Evolutionary conservation across 2,113 vertebrate species (phyloP).

Genomic region (Xenus cinereus): DNA sequence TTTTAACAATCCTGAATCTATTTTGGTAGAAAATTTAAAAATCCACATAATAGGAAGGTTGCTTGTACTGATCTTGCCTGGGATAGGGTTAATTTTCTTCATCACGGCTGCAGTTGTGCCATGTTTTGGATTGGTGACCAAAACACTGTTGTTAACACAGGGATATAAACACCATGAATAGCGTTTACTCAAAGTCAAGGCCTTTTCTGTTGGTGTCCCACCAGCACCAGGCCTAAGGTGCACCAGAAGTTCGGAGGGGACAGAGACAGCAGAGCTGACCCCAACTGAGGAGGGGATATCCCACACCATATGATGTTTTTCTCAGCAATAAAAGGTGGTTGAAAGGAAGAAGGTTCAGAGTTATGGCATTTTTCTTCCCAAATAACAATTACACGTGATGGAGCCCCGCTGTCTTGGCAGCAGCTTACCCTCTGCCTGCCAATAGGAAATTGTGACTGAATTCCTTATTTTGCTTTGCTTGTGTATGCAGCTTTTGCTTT

Average conservation of each 20-base stretch:
- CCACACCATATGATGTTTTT: not conserved
- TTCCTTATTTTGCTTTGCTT: not conserved
- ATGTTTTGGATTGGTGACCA: not conserved
- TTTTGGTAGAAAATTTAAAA: not conserved
- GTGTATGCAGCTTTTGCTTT: not conserved
- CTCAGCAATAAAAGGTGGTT: not conserved
- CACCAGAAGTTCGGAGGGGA: not conserved
- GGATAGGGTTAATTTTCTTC: not conserved
- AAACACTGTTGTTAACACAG: not conserved
- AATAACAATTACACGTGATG: accelerated
- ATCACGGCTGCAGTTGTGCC: not conserved
- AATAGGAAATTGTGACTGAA: not conserved
- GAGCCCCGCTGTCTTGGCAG: not conserved
- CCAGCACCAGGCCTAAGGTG: accelerated
- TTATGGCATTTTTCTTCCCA: not conserved
- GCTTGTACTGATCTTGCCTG: not conserved
- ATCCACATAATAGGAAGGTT: not conserved
- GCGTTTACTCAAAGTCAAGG: not conserved
- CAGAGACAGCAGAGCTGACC: accelerated
- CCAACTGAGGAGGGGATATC: not conserved
- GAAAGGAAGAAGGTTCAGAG: not conserved
- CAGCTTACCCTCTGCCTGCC: not conserved
- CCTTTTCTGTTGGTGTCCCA: not conserved
- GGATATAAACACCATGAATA: not conserved
- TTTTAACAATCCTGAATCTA: not conserved